These are phyloP conservation scores for Odontocerum albicorne DNA, from an alignment of 2,888 invertebrate genomes.

Conservation along the genomic window DNA sequence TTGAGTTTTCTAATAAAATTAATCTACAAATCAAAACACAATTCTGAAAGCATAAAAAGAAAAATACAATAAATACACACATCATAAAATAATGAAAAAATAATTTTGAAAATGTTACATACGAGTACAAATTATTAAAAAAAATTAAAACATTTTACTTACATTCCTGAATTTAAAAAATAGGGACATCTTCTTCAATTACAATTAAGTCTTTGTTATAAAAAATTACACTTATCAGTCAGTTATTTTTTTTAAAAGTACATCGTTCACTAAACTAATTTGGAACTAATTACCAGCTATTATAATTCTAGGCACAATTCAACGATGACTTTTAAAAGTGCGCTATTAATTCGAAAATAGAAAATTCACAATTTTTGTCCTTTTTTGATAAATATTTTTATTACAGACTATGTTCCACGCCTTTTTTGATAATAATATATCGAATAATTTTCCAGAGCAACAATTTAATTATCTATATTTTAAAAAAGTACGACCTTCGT, in stretches of 20 bases:
- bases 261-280: not conserved
- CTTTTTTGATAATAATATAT: not conserved
- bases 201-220: constrained; percentile 14
- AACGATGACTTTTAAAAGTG: not conserved
- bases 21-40: too few relatives aligned
- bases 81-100: too few relatives aligned
- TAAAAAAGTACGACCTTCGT: not conserved
- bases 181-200: constrained; percentile 48
- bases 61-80: too few relatives aligned
- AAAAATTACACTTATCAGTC: not conserved
- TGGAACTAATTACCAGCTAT: not conserved
- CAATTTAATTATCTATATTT: not conserved
- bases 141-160: constrained; percentile 42
- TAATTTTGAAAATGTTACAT: too few relatives aligned
- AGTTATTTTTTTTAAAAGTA: not conserved
- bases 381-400: not conserved
- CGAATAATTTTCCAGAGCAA: not conserved
- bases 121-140: not conserved
- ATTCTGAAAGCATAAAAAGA: too few relatives aligned
- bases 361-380: too few relatives aligned
- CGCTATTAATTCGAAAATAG: too few relatives aligned
- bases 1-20: too few relatives aligned
- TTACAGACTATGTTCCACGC: not conserved
- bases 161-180: constrained; percentile 58
- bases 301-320: not conserved